Conservation (phyloP, 2,113 vertebrate species). For the Ailuropoda melanoleuca region DNA sequence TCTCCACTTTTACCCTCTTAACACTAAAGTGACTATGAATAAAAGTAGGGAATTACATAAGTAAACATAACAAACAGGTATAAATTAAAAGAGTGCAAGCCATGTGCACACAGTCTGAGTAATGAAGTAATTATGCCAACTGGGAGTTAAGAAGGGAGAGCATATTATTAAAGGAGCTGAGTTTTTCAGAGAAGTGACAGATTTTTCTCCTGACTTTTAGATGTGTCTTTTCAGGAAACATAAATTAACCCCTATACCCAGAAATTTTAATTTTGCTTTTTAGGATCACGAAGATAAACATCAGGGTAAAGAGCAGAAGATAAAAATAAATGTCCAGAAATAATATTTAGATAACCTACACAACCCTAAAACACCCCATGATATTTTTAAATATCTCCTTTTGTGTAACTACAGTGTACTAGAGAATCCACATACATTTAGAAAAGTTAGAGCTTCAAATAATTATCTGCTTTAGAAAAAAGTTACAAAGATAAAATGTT, state of each 20-base stretch:
- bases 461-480: background rate
- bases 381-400: background rate
- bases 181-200: background rate
- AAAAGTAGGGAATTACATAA: background rate
- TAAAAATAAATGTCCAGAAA: background rate
- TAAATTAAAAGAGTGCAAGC: background rate
- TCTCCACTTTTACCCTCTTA: background rate
- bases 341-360: background rate
- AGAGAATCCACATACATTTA: background rate
- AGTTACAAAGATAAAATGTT: background rate
- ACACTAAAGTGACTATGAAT: background rate
- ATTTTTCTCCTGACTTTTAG: background rate
- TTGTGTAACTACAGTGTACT: background rate
- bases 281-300: background rate
- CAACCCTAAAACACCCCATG: background rate
- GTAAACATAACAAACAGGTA: background rate
- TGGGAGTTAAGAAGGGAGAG: background rate
- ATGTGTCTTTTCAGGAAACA: background rate
- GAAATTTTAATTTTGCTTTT: background rate
- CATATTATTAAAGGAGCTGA: background rate
- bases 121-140: background rate
- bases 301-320: background rate
- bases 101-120: background rate
- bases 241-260: background rate
- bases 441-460: background rate